phyloP scores from a whole-genome alignment of 2,888 invertebrate genomes.

The Tiphia femorata region DNA sequence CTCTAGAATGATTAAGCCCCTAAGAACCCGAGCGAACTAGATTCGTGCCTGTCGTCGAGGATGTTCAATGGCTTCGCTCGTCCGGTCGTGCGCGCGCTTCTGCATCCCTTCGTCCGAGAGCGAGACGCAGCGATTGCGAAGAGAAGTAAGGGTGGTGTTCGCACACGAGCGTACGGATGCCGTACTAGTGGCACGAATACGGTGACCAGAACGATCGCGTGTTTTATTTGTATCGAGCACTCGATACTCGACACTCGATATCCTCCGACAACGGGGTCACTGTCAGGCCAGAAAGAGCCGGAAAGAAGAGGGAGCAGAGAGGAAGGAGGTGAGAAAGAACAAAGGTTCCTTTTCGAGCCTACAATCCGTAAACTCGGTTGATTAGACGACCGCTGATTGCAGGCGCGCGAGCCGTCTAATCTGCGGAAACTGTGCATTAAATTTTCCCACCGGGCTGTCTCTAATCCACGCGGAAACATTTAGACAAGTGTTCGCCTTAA shows the following conservation, averaged over 20 bases:
- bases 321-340: neutral
- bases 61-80: conserved; percentile 40
- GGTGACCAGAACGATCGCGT: conserved; percentile 18
- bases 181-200: conserved; percentile 41
- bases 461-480: too few relatives aligned
- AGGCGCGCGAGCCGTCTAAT: conserved; percentile 5
- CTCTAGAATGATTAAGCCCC: conserved; percentile 33
- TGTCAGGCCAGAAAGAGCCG: conserved; percentile 34
- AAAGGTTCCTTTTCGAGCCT: conserved; percentile 6
- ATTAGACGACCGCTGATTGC: conserved; percentile 19
- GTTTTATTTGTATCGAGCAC: conserved; percentile 24
- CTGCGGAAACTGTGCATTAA: too few relatives aligned
- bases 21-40: conserved; percentile 33
- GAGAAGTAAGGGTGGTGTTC: too few relatives aligned
- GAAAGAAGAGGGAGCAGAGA: neutral
- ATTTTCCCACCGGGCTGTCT: too few relatives aligned
- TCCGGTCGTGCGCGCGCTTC: neutral
- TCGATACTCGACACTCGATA: conserved; percentile 19
- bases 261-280: conserved; percentile 44
- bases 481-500: too few relatives aligned
- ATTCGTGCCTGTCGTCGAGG: conserved; percentile 24
- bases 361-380: conserved; percentile 14
- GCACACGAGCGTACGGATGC: conserved; percentile 22
- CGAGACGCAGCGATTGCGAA: too few relatives aligned
- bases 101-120: too few relatives aligned